phyloP scores from a whole-genome alignment of 1,140 invertebrate genomes.

The Bombus sibiricus region DNA sequence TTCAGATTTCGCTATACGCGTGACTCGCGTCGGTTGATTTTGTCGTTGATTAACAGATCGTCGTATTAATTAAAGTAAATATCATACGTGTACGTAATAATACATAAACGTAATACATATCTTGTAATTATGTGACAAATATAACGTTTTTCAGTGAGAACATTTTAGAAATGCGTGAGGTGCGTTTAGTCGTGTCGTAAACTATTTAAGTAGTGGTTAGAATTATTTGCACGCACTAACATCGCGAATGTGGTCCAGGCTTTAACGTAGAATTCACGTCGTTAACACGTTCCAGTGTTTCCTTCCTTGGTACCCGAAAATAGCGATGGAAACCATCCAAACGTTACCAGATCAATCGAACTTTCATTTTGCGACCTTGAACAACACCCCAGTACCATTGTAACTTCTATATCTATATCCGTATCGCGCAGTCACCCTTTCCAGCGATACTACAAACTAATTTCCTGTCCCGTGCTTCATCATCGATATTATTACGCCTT shows the following conservation, averaged over 20 bases:
- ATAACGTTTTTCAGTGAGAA: constrained; percentile 30
- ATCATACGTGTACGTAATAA: not conserved
- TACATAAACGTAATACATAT: not conserved
- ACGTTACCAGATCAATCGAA: not conserved
- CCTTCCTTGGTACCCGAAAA: constrained; percentile 15
- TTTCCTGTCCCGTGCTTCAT: not conserved
- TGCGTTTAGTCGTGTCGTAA: constrained; percentile 55
- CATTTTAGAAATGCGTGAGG: constrained; percentile 10
- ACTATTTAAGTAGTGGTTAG: constrained; percentile 52
- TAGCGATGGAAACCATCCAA: constrained; percentile 15
- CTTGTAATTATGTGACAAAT: not conserved
- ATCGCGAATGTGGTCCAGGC: constrained; percentile 72
- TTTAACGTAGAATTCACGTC: constrained; percentile 66
- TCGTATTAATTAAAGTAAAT: not conserved
- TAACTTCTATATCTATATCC: not conserved
- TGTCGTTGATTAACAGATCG: not conserved
- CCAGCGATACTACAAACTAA: not conserved
- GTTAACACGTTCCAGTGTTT: constrained; percentile 25
- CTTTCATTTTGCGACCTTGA: not conserved
- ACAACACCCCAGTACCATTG: not conserved
- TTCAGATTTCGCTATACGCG: not conserved
- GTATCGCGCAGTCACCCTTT: no score
- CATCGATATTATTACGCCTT: not conserved
- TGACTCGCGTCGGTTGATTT: not conserved
- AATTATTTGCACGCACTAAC: constrained; percentile 58